Conservation (phyloP, 2,888 invertebrate species). For the Polydrusus pterygomalis region DNA sequence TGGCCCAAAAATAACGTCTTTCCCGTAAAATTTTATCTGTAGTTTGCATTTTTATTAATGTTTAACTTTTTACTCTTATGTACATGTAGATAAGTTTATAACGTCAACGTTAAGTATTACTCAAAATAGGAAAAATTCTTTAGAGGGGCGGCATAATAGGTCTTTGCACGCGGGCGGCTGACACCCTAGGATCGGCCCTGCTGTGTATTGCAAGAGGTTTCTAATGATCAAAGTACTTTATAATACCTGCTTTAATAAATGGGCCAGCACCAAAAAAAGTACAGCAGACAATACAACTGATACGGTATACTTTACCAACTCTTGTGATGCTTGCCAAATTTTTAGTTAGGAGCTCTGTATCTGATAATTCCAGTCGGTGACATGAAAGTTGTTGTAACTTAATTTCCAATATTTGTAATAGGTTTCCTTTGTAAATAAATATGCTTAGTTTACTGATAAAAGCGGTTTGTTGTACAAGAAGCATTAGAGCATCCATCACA, state of each 20-base stretch:
- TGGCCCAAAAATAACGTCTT: too few relatives aligned
- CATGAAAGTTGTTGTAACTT: not conserved
- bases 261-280: slow-evolving; percentile 2
- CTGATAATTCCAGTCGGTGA: not conserved
- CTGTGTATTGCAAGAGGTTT: too few relatives aligned
- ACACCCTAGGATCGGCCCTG: too few relatives aligned
- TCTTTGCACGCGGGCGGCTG: too few relatives aligned
- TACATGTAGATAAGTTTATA: too few relatives aligned
- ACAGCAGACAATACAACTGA: slow-evolving; percentile 5
- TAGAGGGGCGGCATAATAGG: too few relatives aligned
- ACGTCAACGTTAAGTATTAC: too few relatives aligned
- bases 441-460: slow-evolving; percentile 6
- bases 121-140: too few relatives aligned
- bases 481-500: slow-evolving; percentile 1
- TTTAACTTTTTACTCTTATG: too few relatives aligned
- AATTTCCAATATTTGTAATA: not conserved
- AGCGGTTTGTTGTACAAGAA: slow-evolving; percentile 13
- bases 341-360: not conserved
- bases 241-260: not conserved
- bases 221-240: too few relatives aligned
- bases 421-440: not conserved
- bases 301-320: slow-evolving; percentile 6
- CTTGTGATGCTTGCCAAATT: slow-evolving; percentile 4
- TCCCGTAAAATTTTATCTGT: too few relatives aligned
- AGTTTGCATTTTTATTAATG: too few relatives aligned